Percentiles rank a stretch among this genome's conserved stretches.
phyloP scores from a whole-genome alignment of 2,888 invertebrate species.

The Sarcophaga variegata region DNA sequence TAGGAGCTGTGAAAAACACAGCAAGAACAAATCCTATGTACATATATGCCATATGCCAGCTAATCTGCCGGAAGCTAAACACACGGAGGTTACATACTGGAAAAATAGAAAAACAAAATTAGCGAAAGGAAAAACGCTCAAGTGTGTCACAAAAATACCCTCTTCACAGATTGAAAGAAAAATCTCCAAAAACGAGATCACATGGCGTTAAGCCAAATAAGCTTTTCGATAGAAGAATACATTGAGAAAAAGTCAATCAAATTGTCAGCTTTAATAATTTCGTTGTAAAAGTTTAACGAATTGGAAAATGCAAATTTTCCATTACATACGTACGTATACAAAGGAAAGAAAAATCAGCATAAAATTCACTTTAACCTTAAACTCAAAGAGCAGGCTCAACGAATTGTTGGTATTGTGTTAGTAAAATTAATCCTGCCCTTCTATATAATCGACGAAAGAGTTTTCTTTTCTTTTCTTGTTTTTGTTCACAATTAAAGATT shows the following conservation, averaged over 20 bases:
- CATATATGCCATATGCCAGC: constrained; percentile 50
- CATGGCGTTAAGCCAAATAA: constrained; percentile 59
- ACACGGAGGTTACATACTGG: constrained; percentile 28
- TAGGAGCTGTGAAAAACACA: constrained; percentile 69
- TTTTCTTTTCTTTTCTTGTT: constrained; percentile 14
- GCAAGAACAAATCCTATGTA: constrained; percentile 53
- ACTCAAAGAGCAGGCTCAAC: not conserved
- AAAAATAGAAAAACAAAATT: constrained; percentile 45
- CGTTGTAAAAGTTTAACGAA: constrained; percentile 62
- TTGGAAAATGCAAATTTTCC: constrained; percentile 68
- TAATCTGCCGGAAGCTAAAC: constrained; percentile 62
- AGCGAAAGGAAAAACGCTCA: constrained; percentile 41
- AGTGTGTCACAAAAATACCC: constrained; percentile 65
- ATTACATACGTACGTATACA: constrained; percentile 6
- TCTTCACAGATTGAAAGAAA: constrained; percentile 1
- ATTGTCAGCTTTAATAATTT: constrained; percentile 53
- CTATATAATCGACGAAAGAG: constrained; percentile 17
- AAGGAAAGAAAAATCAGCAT: constrained; percentile 40
- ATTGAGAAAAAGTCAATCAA: constrained; percentile 61
- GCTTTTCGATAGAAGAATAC: constrained; percentile 44
- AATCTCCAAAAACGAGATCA: constrained; percentile 10
- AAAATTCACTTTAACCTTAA: constrained; percentile 42
- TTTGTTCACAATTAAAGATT: constrained; percentile 44
- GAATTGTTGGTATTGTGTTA: constrained; percentile 6
- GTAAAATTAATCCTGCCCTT: constrained; percentile 62